phyloP scores from a whole-genome alignment of 2,113 vertebrate species.

The Anarhynchus alexandrinus region DNA sequence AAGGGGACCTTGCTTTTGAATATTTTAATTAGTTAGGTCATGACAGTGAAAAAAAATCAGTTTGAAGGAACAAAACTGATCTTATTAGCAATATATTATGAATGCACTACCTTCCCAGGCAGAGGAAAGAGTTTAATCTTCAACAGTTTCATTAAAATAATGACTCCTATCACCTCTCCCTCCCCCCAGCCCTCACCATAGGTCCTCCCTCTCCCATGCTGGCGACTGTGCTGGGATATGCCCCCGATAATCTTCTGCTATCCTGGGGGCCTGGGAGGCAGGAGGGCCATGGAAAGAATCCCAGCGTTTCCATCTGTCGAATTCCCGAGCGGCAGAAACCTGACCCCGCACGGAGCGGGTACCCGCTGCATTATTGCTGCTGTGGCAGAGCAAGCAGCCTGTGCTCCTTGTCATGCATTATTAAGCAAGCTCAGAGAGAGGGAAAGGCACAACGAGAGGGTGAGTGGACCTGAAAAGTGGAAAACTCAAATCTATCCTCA shows the following conservation, averaged over 20 bases:
- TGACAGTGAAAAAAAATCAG: background rate
- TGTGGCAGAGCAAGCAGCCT: conserved; percentile 18
- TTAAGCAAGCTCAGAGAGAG: conserved; percentile 22
- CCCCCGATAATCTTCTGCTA: conserved; percentile 63
- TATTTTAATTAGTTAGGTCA: background rate
- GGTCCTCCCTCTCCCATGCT: background rate
- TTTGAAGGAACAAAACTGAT: background rate
- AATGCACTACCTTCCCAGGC: background rate
- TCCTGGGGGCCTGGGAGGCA: conserved; percentile 59
- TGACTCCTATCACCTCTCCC: background rate
- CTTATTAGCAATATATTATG: background rate
- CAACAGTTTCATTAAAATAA: background rate
- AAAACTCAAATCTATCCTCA: background rate
- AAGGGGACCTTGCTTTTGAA: background rate
- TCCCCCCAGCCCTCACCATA: background rate
- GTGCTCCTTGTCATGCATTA: conserved; percentile 58
- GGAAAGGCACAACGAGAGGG: background rate
- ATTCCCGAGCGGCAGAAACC: conserved; percentile 69
- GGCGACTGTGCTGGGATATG: conserved; percentile 29
- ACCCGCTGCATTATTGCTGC: conserved; percentile 16
- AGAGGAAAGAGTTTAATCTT: background rate
- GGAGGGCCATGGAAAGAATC: conserved; percentile 71
- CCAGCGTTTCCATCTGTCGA: conserved; percentile 69
- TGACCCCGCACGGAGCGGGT: background rate
- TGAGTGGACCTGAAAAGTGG: background rate